These are phyloP conservation scores for Melieria omissa DNA, from an alignment of 2,888 invertebrate species.

Conservation along the genomic window DNA sequence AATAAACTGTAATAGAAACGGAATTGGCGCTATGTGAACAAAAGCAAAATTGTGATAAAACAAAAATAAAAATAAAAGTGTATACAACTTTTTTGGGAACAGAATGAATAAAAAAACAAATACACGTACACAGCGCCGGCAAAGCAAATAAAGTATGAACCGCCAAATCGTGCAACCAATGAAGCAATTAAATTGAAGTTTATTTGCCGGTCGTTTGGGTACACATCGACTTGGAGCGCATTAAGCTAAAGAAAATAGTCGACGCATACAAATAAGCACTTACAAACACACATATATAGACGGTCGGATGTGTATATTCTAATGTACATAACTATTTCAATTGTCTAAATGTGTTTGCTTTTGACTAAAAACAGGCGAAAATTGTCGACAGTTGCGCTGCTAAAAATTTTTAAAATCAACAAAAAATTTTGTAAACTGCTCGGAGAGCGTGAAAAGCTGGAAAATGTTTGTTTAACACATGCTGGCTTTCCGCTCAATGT, in stretches of 20 bases:
- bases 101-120: neutral
- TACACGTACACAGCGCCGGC: neutral
- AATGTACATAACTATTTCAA: neutral
- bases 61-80: too few relatives aligned
- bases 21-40: too few relatives aligned
- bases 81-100: too few relatives aligned
- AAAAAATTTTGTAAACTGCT: constrained; percentile 6
- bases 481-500: neutral
- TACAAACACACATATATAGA: neutral
- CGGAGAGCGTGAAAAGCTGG: neutral
- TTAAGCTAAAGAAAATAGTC: neutral
- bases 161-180: constrained; percentile 18
- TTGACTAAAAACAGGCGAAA: constrained; percentile 7
- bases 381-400: neutral
- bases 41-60: too few relatives aligned
- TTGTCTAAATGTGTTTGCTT: neutral
- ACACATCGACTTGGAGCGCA: too few relatives aligned
- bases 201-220: constrained; percentile 20
- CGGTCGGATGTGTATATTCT: neutral
- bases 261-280: neutral
- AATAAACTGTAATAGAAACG: too few relatives aligned
- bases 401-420: too few relatives aligned
- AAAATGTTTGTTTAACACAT: constrained; percentile 2
- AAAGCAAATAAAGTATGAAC: neutral
- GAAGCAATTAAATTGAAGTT: constrained; percentile 28